Evolutionary conservation across 2,888 invertebrate species (phyloP).

Genomic region (Sclerodermus sp.): DNA sequence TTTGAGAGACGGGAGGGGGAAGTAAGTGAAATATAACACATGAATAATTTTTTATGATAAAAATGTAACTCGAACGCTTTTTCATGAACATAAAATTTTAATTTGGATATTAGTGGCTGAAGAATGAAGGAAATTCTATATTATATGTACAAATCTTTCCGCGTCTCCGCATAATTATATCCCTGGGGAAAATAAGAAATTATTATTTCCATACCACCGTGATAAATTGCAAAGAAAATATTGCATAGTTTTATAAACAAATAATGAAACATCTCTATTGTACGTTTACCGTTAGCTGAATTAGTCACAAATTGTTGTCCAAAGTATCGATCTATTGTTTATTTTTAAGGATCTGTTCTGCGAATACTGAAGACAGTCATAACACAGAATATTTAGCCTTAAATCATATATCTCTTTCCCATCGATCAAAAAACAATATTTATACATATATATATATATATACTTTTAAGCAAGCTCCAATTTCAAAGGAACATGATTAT

Average conservation of each 20-base stretch:
- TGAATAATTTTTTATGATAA: background rate
- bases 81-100: background rate
- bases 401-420: slow-evolving; percentile 10
- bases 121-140: background rate
- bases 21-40: background rate
- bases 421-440: slow-evolving; percentile 2
- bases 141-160: background rate
- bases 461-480: background rate
- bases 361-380: slow-evolving; percentile 12
- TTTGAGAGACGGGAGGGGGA: background rate
- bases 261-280: too few species aligned
- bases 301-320: background rate
- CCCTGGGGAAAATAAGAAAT: too few species aligned
- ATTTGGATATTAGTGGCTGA: background rate
- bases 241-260: too few species aligned
- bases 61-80: background rate
- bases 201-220: too few species aligned
- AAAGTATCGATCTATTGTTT: background rate
- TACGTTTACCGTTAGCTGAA: too few species aligned
- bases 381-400: slow-evolving; percentile 11
- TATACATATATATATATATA: slow-evolving; percentile 10
- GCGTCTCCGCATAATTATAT: too few species aligned
- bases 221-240: background rate
- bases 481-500: background rate
- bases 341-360: slow-evolving; percentile 14